Evolutionary conservation across 2,113 vertebrate genomes (phyloP), one percentile per base, ranked within the genome.

Genomic region (Pagrus major): DNA sequence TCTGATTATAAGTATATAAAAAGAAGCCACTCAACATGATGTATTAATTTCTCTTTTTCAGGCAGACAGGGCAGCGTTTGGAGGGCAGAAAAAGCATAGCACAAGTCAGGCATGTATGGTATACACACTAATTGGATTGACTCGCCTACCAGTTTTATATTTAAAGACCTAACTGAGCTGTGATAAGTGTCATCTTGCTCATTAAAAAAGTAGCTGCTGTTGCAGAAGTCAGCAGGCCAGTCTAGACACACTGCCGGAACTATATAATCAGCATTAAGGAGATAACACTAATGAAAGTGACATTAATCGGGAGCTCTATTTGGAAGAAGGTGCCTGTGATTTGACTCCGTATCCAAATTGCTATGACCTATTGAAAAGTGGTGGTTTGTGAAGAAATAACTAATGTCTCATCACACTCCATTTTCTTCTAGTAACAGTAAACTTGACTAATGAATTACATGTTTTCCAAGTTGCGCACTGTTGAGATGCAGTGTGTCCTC

Each of bases 261-360:
- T 69, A 74, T 58, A 76, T 79, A 71, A 78, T 77, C 75, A 61
- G 31, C 44, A 54, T 23, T 54, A 37, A 23, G 31, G 59, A 74
- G 54, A 78, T 65, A 68, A 59, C 25, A 23, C 55, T 59, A 81
- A 80, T 82, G 71, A 84, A 75, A 64, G 2, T 83, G 84, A 76
- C 82, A 87, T 88, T 89, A 71, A 80, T 67, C 11, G 0, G 56
- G 20, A 71, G 54, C 51, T 63, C 33, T 66, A 61, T 59, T 14
- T 44, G 51, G 14, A 69, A 44, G 14, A 71, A 63, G 37, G 15
- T 75, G 5, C n/a, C 20, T 70, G 15, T 29, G 52, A 79, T 68
- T 47, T 66, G 16, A 71, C 55, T 70, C 39, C 39, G 21, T 23
- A 44, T 65, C 41, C 11, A 44, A 86, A 84, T 47, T 60, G n/a